Evolutionary conservation across 2,113 vertebrate genomes (phyloP).

Genomic region (Nematolebias whitei): DNA sequence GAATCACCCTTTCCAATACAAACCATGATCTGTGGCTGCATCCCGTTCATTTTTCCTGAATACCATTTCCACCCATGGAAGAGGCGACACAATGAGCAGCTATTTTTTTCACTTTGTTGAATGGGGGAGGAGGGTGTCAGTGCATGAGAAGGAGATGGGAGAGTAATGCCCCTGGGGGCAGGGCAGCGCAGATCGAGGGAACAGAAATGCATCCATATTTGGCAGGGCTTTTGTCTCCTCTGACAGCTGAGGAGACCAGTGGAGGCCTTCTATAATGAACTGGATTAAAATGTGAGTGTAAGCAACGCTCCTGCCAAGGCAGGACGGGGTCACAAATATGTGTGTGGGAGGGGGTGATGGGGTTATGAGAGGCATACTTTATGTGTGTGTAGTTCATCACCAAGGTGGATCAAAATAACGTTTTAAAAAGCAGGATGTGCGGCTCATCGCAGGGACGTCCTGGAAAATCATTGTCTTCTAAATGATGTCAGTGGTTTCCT

Average conservation of each 20-base stretch:
- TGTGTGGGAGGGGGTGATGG: neutral
- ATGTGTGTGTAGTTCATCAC: conserved; percentile 55
- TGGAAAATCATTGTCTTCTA: conserved; percentile 21
- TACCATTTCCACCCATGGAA: conserved; percentile 57
- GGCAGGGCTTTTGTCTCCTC: conserved; percentile 77
- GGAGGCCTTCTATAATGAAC: conserved; percentile 72
- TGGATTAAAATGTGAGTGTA: conserved; percentile 78
- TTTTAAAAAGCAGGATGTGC: conserved; percentile 10
- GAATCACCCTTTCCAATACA: conserved; percentile 46
- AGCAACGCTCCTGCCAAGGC: conserved; percentile 64
- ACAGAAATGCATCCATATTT: conserved; percentile 79
- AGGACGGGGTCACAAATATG: neutral
- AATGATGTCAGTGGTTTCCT: conserved; percentile 16
- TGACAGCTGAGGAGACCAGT: conserved; percentile 70
- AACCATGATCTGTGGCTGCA: conserved; percentile 45
- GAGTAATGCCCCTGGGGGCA: conserved; percentile 67
- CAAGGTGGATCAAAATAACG: conserved; percentile 32
- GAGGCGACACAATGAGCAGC: conserved; percentile 72
- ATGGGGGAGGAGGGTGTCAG: conserved; percentile 15
- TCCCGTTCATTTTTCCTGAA: conserved; percentile 44
- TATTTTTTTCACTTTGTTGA: conserved; percentile 51
- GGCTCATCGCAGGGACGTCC: conserved; percentile 21
- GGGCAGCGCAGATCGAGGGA: conserved; percentile 72
- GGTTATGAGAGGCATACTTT: conserved; percentile 44
- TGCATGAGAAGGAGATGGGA: conserved; percentile 19